Base-by-base conservation (phyloP, 1,140 invertebrate species). In the Magallana ariakensis region DNA sequence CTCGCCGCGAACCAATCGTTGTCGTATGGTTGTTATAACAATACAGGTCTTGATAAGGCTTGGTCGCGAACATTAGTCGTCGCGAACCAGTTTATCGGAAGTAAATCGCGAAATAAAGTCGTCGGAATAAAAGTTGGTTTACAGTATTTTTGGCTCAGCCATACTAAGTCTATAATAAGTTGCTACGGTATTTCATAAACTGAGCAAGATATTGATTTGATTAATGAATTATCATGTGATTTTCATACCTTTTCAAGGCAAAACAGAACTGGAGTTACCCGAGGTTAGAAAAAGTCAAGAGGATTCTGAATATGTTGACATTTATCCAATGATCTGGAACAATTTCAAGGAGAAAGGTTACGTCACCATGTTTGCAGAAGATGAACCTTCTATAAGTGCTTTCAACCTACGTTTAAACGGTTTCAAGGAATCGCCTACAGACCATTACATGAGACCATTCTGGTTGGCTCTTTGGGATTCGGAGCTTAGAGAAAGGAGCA, bases 401-500 rank as follows among this genome's bases (percentile, higher is more conserved):
- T 94, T 94, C 82, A 94, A 94, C 89, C 60, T 94, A 19, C 85
- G 93, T 13, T 85, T 94, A 11, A 92, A 91, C 84, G 95, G 95
- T 6, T 96, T 95, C 87, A 60, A 90, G 0, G 62, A 92, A 58
- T 86, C 83, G 11, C 93, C 93, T 0, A 92, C 92, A 15, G 92
- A 94, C 82, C 94, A 94, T 85, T 94, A 94, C 88, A 93, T 93
- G 93, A 89, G 94, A 10, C 91, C 91, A 55, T 94, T 94, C 87
- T 94, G 93, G 93, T 91, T 92, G 70, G 91, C 90, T 13, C 93
- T 95, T 33, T 94, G 96, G 81, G 91, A 91, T 33, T 91, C 89
- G 3, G 66, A 86, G 2, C 80, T 92, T 22, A 91, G 92, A 46
- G 85, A 89, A 16, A 88, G 92, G 2, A 94, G 95, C 88, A 87